Base-by-base conservation (phyloP, 1,140 invertebrate genomes). In the Drosophila quadrilineata region DNA sequence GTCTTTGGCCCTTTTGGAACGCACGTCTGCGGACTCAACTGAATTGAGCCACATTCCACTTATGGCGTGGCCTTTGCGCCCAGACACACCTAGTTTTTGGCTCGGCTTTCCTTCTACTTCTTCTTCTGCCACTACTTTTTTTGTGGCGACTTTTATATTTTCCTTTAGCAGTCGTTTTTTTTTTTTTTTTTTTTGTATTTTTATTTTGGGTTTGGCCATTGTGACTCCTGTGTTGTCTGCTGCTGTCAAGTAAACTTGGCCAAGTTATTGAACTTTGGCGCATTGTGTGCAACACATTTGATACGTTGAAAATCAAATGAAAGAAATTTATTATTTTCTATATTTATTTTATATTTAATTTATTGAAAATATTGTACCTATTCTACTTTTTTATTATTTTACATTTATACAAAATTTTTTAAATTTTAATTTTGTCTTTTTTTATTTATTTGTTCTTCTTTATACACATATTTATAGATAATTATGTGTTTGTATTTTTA, bases 41-140 rank as follows among this genome's bases (percentile, higher is more conserved):
- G n/a, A n/a, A n/a, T n/a, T n/a, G 71, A 58, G 73, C 74, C 74
- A 73, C 77, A 84, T 84, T 84, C 77, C 79, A 84, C 73, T 77
- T 84, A 85, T 74, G 79, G 77, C 35, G 24, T 50, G 58, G 64
- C 64, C 54, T 75, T 68, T 68, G 58, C 58, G 57, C 57, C 69
- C 77, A 84, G 79, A 85, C 77, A 84, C 79, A 82, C 76, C 77
- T 84, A 80, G 76, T 79, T 49, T 48, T 53, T 36, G 21, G 35
- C 17, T 54, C 12, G 41, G 10, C 29, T 48, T 38, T 29, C 10
- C 19, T 24, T 33, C 22, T 19, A 24, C 14, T 10, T 14, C 26
- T 26, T 21, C 3, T 43, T 43, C 26, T 14, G n/a, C n/a, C n/a
- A n/a, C n/a, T n/a, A n/a, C n/a, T 10, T 26, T 6, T 14, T 24